Conservation (phyloP, 1,140 invertebrate genomes). For the Rhagoletis zephyria region DNA sequence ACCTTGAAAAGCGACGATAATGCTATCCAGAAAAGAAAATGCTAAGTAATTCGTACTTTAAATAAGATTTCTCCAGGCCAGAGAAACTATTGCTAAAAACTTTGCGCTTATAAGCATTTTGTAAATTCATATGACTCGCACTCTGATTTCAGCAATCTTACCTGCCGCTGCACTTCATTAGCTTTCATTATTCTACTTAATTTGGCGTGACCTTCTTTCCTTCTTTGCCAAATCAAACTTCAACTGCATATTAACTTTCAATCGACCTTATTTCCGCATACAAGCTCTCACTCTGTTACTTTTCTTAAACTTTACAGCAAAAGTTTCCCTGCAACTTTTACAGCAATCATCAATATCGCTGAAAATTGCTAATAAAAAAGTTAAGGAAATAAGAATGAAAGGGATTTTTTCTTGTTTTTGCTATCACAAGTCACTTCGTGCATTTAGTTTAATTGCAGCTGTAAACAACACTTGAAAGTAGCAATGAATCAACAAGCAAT, state of each 20-base stretch:
- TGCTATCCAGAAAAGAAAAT: too few species aligned
- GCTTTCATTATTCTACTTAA: background rate
- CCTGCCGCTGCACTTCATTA: background rate
- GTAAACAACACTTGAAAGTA: background rate
- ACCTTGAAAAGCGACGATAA: too few species aligned
- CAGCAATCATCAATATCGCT: background rate
- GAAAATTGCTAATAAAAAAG: conserved; percentile 41
- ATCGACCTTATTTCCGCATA: conserved; percentile 10
- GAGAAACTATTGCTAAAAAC: too few species aligned
- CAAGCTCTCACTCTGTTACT: background rate
- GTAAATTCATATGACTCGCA: too few species aligned
- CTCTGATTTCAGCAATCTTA: too few species aligned
- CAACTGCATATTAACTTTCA: background rate
- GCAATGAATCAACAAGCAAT: conserved; percentile 14
- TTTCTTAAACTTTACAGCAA: background rate
- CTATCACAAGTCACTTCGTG: background rate
- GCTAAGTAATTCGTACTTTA: too few species aligned
- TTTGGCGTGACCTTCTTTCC: background rate
- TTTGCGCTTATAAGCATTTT: too few species aligned
- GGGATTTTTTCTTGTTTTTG: background rate
- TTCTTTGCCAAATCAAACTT: conserved; percentile 18
- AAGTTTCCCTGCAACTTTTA: background rate
- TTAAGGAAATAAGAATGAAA: conserved; percentile 13
- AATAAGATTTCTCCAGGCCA: too few species aligned
- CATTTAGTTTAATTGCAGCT: conserved; percentile 35